A percentile compares a stretch with the other conserved stretches of the same genome.
phyloP scores from a whole-genome alignment of 2,888 invertebrate genomes.

The Drosophila acutilabella region DNA sequence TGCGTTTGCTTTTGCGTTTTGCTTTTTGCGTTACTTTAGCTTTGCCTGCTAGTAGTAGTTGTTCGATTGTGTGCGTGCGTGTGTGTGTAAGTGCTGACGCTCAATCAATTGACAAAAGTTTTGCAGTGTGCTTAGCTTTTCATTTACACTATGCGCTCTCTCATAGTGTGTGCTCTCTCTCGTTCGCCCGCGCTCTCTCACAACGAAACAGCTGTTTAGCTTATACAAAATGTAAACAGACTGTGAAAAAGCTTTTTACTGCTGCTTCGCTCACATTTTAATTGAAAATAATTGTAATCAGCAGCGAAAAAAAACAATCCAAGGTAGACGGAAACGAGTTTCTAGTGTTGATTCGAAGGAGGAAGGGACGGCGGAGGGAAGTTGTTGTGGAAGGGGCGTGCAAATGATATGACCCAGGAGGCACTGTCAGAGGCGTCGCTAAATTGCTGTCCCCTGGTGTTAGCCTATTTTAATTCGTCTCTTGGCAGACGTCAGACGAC shows the following conservation, averaged over 20 bases:
- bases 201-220: slow-evolving; percentile 67
- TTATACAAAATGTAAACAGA: slow-evolving; percentile 73
- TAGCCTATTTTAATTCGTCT: slow-evolving; percentile 40
- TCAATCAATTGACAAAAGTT: slow-evolving; percentile 76
- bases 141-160: slow-evolving; percentile 53
- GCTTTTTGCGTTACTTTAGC: slow-evolving; percentile 1
- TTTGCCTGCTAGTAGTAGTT: slow-evolving; percentile 24
- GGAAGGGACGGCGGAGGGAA: slow-evolving; percentile 2
- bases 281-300: slow-evolving; percentile 72
- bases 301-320: slow-evolving; percentile 67
- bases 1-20: slow-evolving; percentile 2
- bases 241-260: slow-evolving; percentile 59
- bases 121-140: slow-evolving; percentile 54
- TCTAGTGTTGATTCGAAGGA: slow-evolving; percentile 12
- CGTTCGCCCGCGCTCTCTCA: slow-evolving; percentile 17
- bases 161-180: slow-evolving; percentile 27
- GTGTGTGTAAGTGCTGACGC: slow-evolving; percentile 35
- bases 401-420: slow-evolving; percentile 25
- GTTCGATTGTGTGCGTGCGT: slow-evolving; percentile 8
- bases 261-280: slow-evolving; percentile 37
- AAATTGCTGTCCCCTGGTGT: slow-evolving; percentile 32
- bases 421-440: slow-evolving; percentile 18
- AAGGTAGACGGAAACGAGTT: slow-evolving; percentile 77
- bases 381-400: slow-evolving; percentile 3
- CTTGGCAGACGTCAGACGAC: slow-evolving; percentile 39